phyloP scores from a whole-genome alignment of 2,113 vertebrate species.

The Tringa solitaria region DNA sequence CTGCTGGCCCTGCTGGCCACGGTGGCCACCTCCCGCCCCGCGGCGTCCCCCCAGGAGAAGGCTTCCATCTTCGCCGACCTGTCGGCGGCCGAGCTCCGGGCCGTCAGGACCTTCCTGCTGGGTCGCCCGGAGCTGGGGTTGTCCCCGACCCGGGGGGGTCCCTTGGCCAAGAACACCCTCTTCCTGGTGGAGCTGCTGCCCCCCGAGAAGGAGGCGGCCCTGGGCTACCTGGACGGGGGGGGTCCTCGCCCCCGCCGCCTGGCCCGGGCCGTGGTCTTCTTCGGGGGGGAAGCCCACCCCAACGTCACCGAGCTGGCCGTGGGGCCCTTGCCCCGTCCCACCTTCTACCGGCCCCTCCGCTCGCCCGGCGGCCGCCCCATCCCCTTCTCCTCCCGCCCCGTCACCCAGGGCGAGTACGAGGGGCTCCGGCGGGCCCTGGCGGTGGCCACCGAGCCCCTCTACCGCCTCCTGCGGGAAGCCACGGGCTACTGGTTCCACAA shows the following conservation, averaged over 20 bases:
- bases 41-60: rapidly evolving
- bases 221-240: constrained; percentile 76
- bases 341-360: constrained; percentile 54
- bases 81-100: constrained; percentile 72
- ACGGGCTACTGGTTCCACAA: constrained; percentile 79
- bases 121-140: constrained; percentile 75
- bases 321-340: constrained; percentile 79
- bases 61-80: constrained; percentile 86
- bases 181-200: constrained; percentile 87
- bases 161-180: constrained; percentile 83
- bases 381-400: constrained; percentile 79
- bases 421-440: constrained; percentile 62
- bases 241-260: constrained; percentile 74
- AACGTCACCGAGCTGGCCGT: constrained; percentile 86
- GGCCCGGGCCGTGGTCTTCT: constrained; percentile 83
- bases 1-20: background rate
- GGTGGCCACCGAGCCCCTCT: constrained; percentile 55
- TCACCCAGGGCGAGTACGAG: constrained; percentile 68
- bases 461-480: constrained; percentile 73
- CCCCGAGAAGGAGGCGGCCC: constrained; percentile 80
- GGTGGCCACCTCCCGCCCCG: rapidly evolving
- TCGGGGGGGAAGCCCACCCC: constrained; percentile 78
- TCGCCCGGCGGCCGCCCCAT: background rate
- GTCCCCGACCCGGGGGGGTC: background rate
- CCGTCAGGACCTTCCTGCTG: constrained; percentile 77